phyloP scores from a whole-genome alignment of 64 coral and sea anemone species.

The Hydrozoanthus tunicans region DNA sequence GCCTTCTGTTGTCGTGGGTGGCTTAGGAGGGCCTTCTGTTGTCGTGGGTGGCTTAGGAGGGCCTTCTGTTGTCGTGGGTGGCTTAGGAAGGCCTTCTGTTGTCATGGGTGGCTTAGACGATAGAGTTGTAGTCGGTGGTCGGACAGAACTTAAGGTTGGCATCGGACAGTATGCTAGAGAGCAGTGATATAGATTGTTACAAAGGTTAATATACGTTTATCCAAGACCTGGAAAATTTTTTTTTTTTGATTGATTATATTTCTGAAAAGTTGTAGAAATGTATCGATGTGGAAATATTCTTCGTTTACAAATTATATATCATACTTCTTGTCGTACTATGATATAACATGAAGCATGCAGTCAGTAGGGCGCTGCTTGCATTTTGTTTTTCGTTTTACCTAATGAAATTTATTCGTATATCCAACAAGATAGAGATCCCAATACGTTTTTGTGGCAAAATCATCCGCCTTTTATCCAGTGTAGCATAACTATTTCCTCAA shows the following conservation, averaged over 20 bases:
- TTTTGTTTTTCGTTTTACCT: too few relatives aligned
- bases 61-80: background rate
- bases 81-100: background rate
- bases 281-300: too few relatives aligned
- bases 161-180: background rate
- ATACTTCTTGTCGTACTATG: too few relatives aligned
- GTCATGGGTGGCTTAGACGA: background rate
- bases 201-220: background rate
- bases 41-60: background rate
- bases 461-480: too few relatives aligned
- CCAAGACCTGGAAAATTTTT: background rate
- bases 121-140: constrained; percentile 30
- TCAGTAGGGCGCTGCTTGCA: too few relatives aligned
- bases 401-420: too few relatives aligned
- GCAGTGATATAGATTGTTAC: background rate
- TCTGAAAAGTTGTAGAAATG: too few relatives aligned
- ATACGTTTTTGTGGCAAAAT: too few relatives aligned
- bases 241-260: background rate
- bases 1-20: background rate
- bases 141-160: background rate
- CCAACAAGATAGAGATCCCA: too few relatives aligned
- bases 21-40: background rate
- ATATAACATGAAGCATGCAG: too few relatives aligned
- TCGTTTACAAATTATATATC: too few relatives aligned
- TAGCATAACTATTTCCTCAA: too few relatives aligned